These are phyloP conservation scores for Tachuris rubrigastra DNA, from an alignment of 2,113 vertebrate genomes.

Conservation along the genomic window DNA sequence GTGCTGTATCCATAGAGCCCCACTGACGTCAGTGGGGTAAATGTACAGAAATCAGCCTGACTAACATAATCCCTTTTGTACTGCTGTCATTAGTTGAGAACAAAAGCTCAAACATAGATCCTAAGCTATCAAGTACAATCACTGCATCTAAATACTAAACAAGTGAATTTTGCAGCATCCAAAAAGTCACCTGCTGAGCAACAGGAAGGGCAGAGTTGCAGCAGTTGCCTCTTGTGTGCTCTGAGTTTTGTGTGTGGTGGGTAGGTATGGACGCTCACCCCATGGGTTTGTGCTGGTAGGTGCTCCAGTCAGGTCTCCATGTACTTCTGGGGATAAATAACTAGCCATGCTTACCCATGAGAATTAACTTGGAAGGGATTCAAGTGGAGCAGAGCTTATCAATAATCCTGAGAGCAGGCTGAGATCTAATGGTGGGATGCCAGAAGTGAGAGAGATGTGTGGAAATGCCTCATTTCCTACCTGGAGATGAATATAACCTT, in stretches of 20 bases:
- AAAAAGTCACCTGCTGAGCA: not conserved
- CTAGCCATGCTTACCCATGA: not conserved
- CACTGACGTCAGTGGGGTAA: not conserved
- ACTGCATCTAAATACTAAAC: not conserved
- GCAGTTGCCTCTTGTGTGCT: not conserved
- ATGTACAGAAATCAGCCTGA: not conserved
- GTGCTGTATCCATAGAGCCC: not conserved
- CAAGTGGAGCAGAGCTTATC: not conserved
- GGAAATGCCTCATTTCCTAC: not conserved
- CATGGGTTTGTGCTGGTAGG: not conserved
- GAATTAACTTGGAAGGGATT: not conserved
- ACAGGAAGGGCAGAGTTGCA: accelerated
- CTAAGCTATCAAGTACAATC: not conserved
- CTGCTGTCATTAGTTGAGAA: not conserved
- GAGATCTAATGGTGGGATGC: not conserved
- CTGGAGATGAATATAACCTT: not conserved
- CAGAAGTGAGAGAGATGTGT: not conserved
- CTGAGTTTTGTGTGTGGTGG: not conserved
- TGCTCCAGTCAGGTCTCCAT: accelerated
- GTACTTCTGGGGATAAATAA: not conserved
- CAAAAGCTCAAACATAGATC: not conserved
- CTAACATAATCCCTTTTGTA: not conserved
- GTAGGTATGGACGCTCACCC: not conserved
- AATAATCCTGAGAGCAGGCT: not conserved
- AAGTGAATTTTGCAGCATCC: not conserved